Base-by-base conservation (phyloP, 2,888 invertebrate genomes). In the Stenolophus ochropezus region DNA sequence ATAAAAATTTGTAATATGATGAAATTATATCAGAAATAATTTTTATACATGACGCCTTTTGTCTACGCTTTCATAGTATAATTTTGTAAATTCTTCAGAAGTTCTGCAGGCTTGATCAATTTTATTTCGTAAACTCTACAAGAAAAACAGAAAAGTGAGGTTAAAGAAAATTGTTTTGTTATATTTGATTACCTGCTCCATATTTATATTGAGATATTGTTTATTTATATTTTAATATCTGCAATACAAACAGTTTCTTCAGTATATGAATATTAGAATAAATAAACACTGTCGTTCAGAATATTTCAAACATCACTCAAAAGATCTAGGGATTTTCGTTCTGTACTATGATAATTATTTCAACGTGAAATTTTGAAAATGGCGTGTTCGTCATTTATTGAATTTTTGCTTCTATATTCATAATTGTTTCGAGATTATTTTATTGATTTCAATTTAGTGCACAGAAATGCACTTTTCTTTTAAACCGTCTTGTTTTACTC, bases 11-110 rank as follows among this genome's bases (percentile, higher is more conserved):
- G 11, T 6, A 27, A 53, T 47, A 25, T 27, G 61, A 74, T 42
- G 21, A 42, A 27, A 58, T 81, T 18, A 1, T 16, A 33, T 33
- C 27, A 69, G 33, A 42, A 75, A 76, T 56, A 33, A 79, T 82
- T 53, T 69, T 69, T 47, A 56, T 89, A 93, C 95, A 90, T 97
- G 96, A 87, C 97, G 91, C 84, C 95, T 92, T 88, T 96, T 96
- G 87, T 98, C 98, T 82, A 97, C 91, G 86, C 94, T 94, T 86
- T 96, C 96, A 88, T 98, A 98, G 88, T 96, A 98, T 2, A 97
- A 90, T 89, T 95, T 95, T 2, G 95, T 95, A 86, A 98, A 98
- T 86, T 97, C 95, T 89, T 97, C 96, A 0, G 96, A 97, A 14
- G 95, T 95, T 87, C 95, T 92, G 85, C 95, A 95, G 18, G 97